These are phyloP conservation scores for Tetraodon nigroviridis DNA, from an alignment of 2,113 vertebrate genomes.

Conservation along the genomic window DNA sequence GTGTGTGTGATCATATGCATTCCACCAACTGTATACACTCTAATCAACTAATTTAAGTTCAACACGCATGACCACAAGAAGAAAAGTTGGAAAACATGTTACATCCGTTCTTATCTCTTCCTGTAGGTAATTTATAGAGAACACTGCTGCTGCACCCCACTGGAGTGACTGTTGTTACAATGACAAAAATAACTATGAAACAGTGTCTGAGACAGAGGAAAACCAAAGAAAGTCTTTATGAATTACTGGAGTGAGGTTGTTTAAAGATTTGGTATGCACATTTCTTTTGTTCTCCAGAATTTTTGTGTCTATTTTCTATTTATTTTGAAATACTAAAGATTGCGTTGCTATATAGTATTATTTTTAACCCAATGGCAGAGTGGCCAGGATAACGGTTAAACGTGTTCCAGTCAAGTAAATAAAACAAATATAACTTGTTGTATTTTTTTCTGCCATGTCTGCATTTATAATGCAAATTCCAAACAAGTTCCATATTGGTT, in stretches of 20 bases:
- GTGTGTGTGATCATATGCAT: constrained; percentile 28
- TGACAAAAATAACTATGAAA: not conserved
- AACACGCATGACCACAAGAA: constrained; percentile 41
- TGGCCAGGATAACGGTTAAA: not conserved
- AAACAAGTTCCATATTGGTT: constrained; percentile 9
- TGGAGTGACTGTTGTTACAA: not conserved
- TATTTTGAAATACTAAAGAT: not conserved
- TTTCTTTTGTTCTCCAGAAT: not conserved
- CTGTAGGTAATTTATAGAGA: constrained; percentile 56
- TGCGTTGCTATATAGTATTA: constrained; percentile 15
- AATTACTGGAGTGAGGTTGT: no score
- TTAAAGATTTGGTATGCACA: no score
- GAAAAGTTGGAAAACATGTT: constrained; percentile 7
- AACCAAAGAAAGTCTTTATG: no score
- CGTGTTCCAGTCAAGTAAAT: no score
- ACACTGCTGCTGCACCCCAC: not conserved
- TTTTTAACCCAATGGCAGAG: constrained; percentile 16
- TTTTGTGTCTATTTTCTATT: constrained; percentile 3
- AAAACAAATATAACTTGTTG: no score
- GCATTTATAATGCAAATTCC: constrained; percentile 12
- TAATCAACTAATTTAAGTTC: not conserved
- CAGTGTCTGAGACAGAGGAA: not conserved
- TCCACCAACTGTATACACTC: constrained; percentile 19
- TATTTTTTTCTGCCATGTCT: not conserved
- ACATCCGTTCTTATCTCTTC: constrained; percentile 39